Evolutionary conservation across 2,888 invertebrate species (phyloP).

Genomic region (Lithophane ornitopus): DNA sequence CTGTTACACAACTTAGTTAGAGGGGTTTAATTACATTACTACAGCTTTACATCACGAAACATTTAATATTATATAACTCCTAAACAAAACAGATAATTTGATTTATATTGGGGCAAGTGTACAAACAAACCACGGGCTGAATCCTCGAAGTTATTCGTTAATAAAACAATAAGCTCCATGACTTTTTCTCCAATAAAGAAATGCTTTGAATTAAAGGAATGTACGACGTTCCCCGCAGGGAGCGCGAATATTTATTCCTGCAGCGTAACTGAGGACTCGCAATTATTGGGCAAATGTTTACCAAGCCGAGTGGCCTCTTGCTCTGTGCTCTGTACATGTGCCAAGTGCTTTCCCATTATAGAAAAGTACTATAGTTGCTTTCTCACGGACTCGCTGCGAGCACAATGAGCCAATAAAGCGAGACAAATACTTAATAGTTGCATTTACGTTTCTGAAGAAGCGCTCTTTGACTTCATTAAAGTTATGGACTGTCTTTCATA

Average conservation of each 20-base stretch:
- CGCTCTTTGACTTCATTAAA: conserved; percentile 38
- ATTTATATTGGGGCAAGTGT: conserved; percentile 54
- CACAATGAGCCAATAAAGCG: conserved; percentile 80
- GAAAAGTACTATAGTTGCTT: conserved; percentile 82
- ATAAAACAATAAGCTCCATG: conserved; percentile 84
- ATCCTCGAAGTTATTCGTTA: conserved; percentile 79
- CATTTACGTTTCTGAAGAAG: conserved; percentile 62
- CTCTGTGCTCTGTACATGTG: conserved; percentile 79
- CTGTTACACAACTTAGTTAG: conserved; percentile 23
- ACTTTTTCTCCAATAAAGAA: conserved; percentile 86
- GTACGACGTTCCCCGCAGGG: conserved; percentile 79
- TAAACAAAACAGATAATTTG: conserved; percentile 47
- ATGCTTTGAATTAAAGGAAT: conserved; percentile 84
- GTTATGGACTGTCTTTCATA: background rate
- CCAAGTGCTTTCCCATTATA: conserved; percentile 83
- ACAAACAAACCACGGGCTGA: conserved; percentile 59
- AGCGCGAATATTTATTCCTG: conserved; percentile 85
- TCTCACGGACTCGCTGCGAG: conserved; percentile 75
- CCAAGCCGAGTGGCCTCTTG: conserved; percentile 83
- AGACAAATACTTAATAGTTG: conserved; percentile 71
- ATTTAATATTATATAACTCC: conserved; percentile 32
- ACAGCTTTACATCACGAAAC: conserved; percentile 30
- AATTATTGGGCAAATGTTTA: conserved; percentile 90
- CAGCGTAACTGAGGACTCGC: conserved; percentile 85
- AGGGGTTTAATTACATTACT: conserved; percentile 38